Evolutionary conservation across 2,888 invertebrate genomes (phyloP).

Genomic region (Drosophila limbata): DNA sequence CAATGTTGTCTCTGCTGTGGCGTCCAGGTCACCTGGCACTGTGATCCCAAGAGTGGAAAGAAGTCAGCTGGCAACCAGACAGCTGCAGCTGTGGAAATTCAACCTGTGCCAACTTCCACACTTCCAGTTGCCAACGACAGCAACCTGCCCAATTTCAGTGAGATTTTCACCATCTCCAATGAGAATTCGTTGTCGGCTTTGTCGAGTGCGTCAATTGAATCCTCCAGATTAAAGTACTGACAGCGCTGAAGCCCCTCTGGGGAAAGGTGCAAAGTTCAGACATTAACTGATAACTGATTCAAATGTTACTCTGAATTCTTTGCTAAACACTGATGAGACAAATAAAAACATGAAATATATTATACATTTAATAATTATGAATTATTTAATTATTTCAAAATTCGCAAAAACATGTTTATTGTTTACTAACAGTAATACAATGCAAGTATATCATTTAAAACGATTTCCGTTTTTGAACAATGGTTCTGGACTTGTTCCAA

Average conservation of each 20-base stretch:
- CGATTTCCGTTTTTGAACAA: slow-evolving; percentile 65
- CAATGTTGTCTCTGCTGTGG: slow-evolving; percentile 36
- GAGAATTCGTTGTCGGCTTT: slow-evolving; percentile 16
- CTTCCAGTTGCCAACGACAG: slow-evolving; percentile 22
- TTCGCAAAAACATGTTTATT: slow-evolving; percentile 8
- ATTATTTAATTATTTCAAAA: neutral
- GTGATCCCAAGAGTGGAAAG: slow-evolving; percentile 5
- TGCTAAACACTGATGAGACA: neutral
- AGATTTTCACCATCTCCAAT: slow-evolving; percentile 40
- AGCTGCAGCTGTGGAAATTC: neutral
- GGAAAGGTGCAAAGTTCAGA: slow-evolving; percentile 20
- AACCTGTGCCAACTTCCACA: neutral
- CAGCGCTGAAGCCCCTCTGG: neutral
- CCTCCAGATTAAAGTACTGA: slow-evolving; percentile 51
- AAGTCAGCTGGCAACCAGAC: neutral
- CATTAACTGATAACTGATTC: slow-evolving; percentile 39
- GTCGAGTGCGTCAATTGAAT: slow-evolving; percentile 51
- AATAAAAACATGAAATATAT: neutral
- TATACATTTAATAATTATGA: neutral
- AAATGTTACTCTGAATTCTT: neutral
- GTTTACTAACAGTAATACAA: neutral
- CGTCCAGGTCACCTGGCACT: slow-evolving; percentile 50
- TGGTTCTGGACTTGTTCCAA: slow-evolving; percentile 32
- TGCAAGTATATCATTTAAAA: slow-evolving; percentile 12
- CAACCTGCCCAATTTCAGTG: slow-evolving; percentile 26